phyloP scores from a whole-genome alignment of 2,113 vertebrate genomes.

The Hippotragus niger region DNA sequence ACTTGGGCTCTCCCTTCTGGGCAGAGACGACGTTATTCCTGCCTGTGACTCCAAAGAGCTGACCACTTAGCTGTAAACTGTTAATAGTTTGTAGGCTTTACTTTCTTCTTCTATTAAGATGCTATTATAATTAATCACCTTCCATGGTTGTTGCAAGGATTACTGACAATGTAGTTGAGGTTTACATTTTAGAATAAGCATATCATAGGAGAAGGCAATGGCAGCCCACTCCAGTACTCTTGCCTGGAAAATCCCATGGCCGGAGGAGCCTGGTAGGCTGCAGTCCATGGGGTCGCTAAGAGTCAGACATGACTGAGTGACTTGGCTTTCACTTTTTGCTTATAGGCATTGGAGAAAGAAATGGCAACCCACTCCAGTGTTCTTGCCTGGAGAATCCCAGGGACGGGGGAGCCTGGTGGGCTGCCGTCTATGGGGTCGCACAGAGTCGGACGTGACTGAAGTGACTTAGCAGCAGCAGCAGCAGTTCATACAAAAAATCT shows the following conservation, averaged over 20 bases:
- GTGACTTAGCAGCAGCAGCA: too few relatives aligned
- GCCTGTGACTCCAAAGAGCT: neutral
- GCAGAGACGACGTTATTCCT: neutral
- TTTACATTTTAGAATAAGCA: neutral
- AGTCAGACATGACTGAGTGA: too few relatives aligned
- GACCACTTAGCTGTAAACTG: neutral
- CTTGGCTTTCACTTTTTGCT: too few relatives aligned
- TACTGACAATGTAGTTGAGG: neutral
- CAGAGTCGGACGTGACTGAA: too few relatives aligned
- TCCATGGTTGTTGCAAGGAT: neutral
- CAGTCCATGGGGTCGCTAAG: too few relatives aligned
- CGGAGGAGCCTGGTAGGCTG: too few relatives aligned
- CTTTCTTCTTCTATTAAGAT: neutral
- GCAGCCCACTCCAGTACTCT: too few relatives aligned
- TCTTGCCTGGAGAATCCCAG: too few relatives aligned
- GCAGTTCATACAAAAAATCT: neutral
- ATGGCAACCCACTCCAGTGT: too few relatives aligned
- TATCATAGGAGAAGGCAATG: neutral
- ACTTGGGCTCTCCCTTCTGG: neutral
- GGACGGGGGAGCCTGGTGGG: too few relatives aligned
- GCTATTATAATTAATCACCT: neutral
- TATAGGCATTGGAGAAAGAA: too few relatives aligned
- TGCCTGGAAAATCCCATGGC: too few relatives aligned
- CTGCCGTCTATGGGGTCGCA: fast-evolving
- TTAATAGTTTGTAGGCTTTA: neutral